These are phyloP conservation scores for Bombus huntii DNA, from an alignment of 1,140 invertebrate genomes.

Conservation along the genomic window DNA sequence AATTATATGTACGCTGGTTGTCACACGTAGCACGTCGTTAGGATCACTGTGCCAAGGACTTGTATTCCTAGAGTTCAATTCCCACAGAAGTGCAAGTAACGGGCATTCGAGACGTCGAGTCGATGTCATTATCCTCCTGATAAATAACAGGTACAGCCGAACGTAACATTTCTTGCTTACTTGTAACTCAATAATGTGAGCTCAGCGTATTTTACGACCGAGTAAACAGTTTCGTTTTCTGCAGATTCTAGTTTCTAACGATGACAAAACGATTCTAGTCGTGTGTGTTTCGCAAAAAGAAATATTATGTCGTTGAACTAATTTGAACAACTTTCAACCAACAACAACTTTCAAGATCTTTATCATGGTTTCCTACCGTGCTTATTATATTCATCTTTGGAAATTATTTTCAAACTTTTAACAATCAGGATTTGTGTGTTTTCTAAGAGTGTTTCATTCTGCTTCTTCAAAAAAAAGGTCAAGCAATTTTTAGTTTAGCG, in stretches of 20 bases:
- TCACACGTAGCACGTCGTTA: slow-evolving; percentile 22
- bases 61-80: slow-evolving; percentile 52
- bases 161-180: slow-evolving; percentile 49
- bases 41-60: slow-evolving; percentile 70
- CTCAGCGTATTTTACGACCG: background rate
- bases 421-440: too few species aligned
- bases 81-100: slow-evolving; percentile 64
- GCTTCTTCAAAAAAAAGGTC: background rate
- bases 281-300: background rate
- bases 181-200: background rate
- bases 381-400: background rate
- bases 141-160: slow-evolving; percentile 54
- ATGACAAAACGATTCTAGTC: background rate
- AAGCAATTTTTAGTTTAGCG: background rate
- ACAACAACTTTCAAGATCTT: background rate
- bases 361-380: background rate
- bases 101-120: slow-evolving; percentile 29
- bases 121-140: slow-evolving; percentile 54
- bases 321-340: background rate
- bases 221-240: background rate
- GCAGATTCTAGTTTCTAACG: background rate
- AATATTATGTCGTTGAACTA: background rate
- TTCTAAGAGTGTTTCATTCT: background rate
- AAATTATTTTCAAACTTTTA: background rate
- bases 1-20: slow-evolving; percentile 13